Evolutionary conservation across 2,888 invertebrate genomes (phyloP).

Genomic region (Leptinotarsa tumamoca): DNA sequence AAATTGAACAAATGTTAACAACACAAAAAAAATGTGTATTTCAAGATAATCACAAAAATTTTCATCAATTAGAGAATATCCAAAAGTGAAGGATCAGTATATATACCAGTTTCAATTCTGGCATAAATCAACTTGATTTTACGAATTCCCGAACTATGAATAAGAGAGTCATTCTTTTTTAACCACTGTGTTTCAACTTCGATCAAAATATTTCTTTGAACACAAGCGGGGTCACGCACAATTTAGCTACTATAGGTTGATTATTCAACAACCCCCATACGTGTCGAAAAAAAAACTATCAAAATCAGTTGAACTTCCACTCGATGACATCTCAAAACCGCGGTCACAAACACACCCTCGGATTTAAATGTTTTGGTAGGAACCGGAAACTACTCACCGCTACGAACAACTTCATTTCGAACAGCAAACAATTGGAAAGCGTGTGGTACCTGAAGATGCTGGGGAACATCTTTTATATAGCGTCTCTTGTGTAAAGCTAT

Average conservation of each 20-base stretch:
- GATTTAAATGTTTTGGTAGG: background rate
- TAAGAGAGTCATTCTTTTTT: no score
- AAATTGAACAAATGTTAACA: no score
- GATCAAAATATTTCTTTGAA: no score
- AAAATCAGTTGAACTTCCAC: background rate
- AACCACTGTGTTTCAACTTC: no score
- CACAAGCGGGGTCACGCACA: background rate
- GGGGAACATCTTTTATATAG: constrained; percentile 58
- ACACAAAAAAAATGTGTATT: no score
- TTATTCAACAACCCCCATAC: background rate
- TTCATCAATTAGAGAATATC: no score
- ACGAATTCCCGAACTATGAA: no score
- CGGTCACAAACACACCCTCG: constrained; percentile 6
- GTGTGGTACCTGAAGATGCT: constrained; percentile 52
- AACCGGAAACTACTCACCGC: constrained; percentile 57
- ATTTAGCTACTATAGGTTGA: background rate
- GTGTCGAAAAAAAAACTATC: background rate
- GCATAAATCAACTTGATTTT: no score
- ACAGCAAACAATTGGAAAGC: constrained; percentile 55
- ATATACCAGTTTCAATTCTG: no score
- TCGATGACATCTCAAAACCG: background rate
- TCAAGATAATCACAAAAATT: no score
- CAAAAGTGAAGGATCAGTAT: no score
- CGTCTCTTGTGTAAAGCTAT: constrained; percentile 48
- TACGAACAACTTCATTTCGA: constrained; percentile 60